Conservation (phyloP, 2,888 invertebrate genomes). For the Willowsia nigromaculata region DNA sequence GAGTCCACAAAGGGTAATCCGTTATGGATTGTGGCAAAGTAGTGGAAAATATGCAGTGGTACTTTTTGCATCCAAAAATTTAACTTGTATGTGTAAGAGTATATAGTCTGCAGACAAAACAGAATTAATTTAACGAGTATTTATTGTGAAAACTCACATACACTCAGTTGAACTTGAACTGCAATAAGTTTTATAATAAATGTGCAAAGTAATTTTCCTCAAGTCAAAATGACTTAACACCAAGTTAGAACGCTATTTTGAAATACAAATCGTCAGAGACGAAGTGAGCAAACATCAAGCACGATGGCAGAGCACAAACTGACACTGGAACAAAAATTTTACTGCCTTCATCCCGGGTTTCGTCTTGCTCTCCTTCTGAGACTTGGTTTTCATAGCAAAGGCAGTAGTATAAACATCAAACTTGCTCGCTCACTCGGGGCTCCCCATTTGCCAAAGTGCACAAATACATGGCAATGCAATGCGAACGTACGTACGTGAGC, state of each 20-base stretch:
- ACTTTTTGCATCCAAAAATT: no score
- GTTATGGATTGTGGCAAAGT: not conserved
- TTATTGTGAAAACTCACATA: no score
- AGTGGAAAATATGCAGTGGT: not conserved
- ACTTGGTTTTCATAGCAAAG: slow-evolving; percentile 35
- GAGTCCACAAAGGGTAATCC: slow-evolving; percentile 35
- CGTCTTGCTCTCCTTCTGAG: slow-evolving; percentile 16
- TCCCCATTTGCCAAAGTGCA: slow-evolving; percentile 62
- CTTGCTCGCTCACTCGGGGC: slow-evolving; percentile 58
- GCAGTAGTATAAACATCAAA: slow-evolving; percentile 36
- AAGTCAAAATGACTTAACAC: not conserved
- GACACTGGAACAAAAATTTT: slow-evolving; percentile 68
- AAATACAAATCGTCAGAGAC: slow-evolving; percentile 21
- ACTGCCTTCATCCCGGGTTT: slow-evolving; percentile 56
- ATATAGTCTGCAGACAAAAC: no score
- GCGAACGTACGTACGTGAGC: not conserved
- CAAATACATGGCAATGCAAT: not conserved
- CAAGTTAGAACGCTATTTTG: not conserved
- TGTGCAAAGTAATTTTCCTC: not conserved
- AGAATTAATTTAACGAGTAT: no score
- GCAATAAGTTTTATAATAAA: no score
- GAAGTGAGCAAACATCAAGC: slow-evolving; percentile 65
- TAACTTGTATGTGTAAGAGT: no score
- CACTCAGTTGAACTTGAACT: no score
- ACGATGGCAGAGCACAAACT: slow-evolving; percentile 72